A percentile compares a stretch with the other conserved stretches of the same genome.
Conservation (phyloP, 2,888 invertebrate genomes). For the Drosophila emarginata region DNA sequence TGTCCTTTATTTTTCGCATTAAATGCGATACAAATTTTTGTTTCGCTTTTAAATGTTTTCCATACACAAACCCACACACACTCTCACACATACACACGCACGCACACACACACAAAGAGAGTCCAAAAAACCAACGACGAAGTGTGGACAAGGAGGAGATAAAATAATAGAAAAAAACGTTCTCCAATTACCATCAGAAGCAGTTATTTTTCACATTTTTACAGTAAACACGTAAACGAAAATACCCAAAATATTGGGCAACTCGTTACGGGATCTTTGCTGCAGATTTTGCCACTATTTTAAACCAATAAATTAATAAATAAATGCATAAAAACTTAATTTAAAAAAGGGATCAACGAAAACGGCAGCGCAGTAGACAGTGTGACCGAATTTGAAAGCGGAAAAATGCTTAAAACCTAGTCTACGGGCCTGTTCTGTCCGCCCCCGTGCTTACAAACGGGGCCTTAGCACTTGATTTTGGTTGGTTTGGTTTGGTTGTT, state of each 20-base stretch:
- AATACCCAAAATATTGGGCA: conserved; percentile 37
- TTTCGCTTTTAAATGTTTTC: conserved; percentile 46
- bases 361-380: conserved; percentile 69
- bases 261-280: conserved; percentile 40
- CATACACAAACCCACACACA: conserved; percentile 48
- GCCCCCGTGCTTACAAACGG: background rate
- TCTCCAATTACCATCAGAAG: conserved; percentile 80
- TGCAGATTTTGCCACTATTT: conserved; percentile 58
- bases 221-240: conserved; percentile 48
- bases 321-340: conserved; percentile 71
- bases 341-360: conserved; percentile 79
- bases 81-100: conserved; percentile 27
- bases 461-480: background rate
- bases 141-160: conserved; percentile 73
- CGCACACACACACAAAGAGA: conserved; percentile 48
- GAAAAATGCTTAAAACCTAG: conserved; percentile 1
- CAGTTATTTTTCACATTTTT: conserved; percentile 71
- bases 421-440: conserved; percentile 1
- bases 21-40: conserved; percentile 3
- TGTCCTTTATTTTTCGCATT: conserved; percentile 19
- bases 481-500: no score
- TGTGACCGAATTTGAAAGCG: conserved; percentile 33
- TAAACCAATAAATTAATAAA: conserved; percentile 73
- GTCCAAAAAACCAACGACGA: conserved; percentile 63
- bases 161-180: conserved; percentile 78